Evolutionary conservation across 2,113 vertebrate species (phyloP), one percentile per base, ranked within the genome.

Genomic region (Oplegnathus fasciatus): DNA sequence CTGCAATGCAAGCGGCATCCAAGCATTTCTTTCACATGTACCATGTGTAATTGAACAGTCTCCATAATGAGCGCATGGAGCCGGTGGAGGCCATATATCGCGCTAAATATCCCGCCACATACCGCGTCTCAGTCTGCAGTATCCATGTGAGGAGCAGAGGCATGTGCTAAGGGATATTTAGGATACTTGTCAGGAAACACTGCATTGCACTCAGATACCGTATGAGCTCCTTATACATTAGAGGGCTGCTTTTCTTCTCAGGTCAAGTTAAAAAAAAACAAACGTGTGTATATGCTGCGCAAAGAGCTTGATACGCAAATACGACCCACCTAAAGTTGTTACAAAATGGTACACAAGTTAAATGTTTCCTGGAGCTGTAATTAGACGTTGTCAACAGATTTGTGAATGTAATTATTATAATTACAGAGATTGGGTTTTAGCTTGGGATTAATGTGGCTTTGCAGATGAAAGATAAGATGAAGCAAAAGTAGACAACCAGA

Each of bases 81-180:
- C 75, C 86, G 75, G 64, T 4, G 20, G 32, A 65, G 69, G 64
- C 60, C 67, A 46, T 90, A 82, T 79, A 88, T 89, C 66, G 22
- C 26, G 0, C 46, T 44, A 37, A 58, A 70, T 55, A 70, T 73
- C 22, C 22, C 60, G 3, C 50, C 84, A 64, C 88, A 90, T 88
- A 76, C 74, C 67, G 22, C 28, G 61, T 11, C 86, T 48, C 75
- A 5, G 11, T 1, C 75, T 72, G 58, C 70, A 9, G 80, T 91
- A 37, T 86, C 91, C 88, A 88, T 76, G 90, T 9, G 60, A 83
- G 48, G 61, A 42, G 73, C 77, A 11, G n/a, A 65, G 70, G 67
- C 64, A 88, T 87, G 75, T 24, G 44, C 22, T 37, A 8, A 11
- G 20, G 26, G 28, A 65, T 46, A 44, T 65, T 57, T 55, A 58